Conservation (phyloP, 92 coral and sea anemone genomes). For the Phymanthus crucifer region DNA sequence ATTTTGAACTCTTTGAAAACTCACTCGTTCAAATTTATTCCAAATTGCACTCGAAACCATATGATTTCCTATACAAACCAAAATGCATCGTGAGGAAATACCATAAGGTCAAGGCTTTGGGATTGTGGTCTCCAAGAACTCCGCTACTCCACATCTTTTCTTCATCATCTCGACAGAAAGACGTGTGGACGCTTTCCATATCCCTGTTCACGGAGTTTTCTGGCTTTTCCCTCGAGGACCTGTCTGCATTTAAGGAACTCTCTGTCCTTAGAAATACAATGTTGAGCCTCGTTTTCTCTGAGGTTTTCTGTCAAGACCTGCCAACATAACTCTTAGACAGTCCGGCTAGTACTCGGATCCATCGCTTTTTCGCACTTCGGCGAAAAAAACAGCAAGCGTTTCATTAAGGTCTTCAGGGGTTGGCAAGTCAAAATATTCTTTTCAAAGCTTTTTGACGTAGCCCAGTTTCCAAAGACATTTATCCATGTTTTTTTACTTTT, state of each 20-base stretch:
- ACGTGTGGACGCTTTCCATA: conserved; percentile 17
- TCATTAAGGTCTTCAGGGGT: not conserved
- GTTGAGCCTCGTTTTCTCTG: too few relatives aligned
- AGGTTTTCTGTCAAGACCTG: not conserved
- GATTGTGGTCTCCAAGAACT: conserved; percentile 16
- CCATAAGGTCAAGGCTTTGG: not conserved
- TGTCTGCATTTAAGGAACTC: too few relatives aligned
- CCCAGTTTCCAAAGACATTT: conserved; percentile 5
- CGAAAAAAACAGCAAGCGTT: not conserved
- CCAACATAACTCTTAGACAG: not conserved
- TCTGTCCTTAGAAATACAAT: too few relatives aligned
- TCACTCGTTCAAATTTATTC: too few relatives aligned
- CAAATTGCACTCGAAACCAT: too few relatives aligned
- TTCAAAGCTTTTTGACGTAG: not conserved
- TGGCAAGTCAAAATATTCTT: not conserved
- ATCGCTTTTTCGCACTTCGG: not conserved
- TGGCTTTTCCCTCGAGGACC: conserved; percentile 25
- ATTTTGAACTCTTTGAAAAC: too few relatives aligned
- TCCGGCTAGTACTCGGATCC: conserved; percentile 2
- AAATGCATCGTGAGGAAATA: conserved; percentile 12
- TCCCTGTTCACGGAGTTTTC: not conserved
- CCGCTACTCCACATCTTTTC: not conserved
- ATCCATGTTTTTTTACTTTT: not conserved
- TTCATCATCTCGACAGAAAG: conserved; percentile 10
- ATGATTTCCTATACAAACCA: conserved; percentile 11